These are phyloP conservation scores for Chloropsis hardwickii DNA, from an alignment of 2,113 vertebrate genomes.

Conservation along the genomic window DNA sequence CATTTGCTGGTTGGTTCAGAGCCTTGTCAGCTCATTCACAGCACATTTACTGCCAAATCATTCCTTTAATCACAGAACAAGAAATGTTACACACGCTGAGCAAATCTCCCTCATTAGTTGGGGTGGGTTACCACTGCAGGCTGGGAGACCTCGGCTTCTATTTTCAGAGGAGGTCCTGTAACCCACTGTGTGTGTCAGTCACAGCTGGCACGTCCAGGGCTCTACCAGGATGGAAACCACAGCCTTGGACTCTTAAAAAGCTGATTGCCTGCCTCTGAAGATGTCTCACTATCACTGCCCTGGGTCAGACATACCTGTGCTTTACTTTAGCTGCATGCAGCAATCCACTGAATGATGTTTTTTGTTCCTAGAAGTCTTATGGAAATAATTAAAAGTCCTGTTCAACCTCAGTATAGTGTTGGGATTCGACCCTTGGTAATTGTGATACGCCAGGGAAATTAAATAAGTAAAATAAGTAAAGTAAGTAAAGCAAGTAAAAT, in stretches of 20 bases:
- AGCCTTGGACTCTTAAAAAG: neutral
- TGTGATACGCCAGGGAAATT: neutral
- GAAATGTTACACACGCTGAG: neutral
- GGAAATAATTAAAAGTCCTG: neutral
- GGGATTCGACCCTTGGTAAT: neutral
- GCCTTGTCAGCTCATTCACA: slow-evolving; percentile 40
- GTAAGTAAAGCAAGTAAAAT: neutral
- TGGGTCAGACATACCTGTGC: neutral
- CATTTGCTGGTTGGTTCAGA: slow-evolving; percentile 32
- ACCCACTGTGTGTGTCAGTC: neutral
- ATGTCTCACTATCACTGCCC: neutral
- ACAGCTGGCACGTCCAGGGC: neutral
- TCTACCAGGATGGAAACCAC: neutral
- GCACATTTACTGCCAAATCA: slow-evolving; percentile 56
- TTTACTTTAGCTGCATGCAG: neutral
- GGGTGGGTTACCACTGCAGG: neutral
- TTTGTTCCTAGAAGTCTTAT: neutral
- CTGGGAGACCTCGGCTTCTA: neutral
- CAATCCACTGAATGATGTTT: neutral
- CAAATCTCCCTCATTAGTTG: slow-evolving; percentile 11
- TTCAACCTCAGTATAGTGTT: neutral
- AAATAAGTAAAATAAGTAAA: neutral
- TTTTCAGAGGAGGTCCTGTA: neutral
- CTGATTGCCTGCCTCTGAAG: neutral
- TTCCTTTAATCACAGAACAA: slow-evolving; percentile 45